A percentile compares a stretch with the other conserved stretches of the same genome.
Evolutionary conservation across 2,113 vertebrate species (phyloP).

Genomic region (Lophotis ruficrista): DNA sequence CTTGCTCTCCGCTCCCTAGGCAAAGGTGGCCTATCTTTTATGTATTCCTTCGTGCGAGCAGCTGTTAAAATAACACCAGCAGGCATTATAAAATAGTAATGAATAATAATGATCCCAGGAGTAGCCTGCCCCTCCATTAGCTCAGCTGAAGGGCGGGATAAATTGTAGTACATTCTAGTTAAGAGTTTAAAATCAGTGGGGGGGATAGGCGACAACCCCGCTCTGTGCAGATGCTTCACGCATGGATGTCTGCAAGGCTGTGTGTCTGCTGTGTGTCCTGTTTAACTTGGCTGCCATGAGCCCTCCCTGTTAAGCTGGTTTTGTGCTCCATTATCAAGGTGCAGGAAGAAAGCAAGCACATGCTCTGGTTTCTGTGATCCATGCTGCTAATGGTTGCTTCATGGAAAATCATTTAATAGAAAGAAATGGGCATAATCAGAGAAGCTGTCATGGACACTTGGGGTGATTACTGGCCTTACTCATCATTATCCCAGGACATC

Average conservation of each 20-base stretch:
- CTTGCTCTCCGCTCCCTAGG: neutral
- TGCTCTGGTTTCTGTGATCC: neutral
- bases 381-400: neutral
- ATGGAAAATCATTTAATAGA: neutral
- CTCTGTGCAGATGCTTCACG: neutral
- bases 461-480: neutral
- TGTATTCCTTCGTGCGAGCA: neutral
- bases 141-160: slow-evolving; percentile 2
- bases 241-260: neutral
- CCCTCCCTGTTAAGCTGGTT: neutral
- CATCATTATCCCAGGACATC: neutral
- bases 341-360: neutral
- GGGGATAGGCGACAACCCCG: neutral
- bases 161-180: neutral
- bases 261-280: neutral
- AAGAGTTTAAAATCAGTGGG: neutral
- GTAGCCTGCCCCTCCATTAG: neutral
- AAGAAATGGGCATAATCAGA: neutral
- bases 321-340: neutral
- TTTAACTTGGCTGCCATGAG: neutral
- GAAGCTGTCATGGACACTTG: neutral
- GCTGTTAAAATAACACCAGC: slow-evolving; percentile 3
- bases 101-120: slow-evolving; percentile 7
- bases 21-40: neutral
- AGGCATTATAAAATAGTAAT: slow-evolving; percentile 26